Percentiles rank a stretch among this genome's conserved stretches.
These are phyloP conservation scores for Leucophora obtusa DNA, from an alignment of 2,888 invertebrate species.

Conservation along the genomic window DNA sequence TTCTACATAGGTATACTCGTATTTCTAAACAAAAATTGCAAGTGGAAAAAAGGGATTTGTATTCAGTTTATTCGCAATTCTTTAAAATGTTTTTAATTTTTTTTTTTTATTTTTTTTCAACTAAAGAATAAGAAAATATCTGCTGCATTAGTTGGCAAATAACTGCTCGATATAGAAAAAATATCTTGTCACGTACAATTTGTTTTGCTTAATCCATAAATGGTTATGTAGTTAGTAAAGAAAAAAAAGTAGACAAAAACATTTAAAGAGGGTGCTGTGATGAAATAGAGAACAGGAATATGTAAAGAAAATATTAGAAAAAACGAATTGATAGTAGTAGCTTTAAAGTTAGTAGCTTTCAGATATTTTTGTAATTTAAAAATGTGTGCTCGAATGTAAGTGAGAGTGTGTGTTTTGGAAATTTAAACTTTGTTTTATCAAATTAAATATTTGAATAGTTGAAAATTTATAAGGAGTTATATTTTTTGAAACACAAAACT, in stretches of 20 bases:
- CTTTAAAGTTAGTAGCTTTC: constrained; percentile 46
- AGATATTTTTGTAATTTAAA: too few species aligned
- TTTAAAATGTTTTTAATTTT: constrained; percentile 15
- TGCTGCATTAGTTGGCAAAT: constrained; percentile 56
- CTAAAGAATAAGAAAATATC: constrained; percentile 48
- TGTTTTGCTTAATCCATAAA: constrained; percentile 64
- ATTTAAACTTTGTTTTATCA: too few species aligned
- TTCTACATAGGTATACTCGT: constrained; percentile 16
- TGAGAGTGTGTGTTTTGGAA: too few species aligned
- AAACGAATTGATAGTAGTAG: constrained; percentile 25
- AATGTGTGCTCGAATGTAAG: too few species aligned
- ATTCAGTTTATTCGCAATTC: constrained; percentile 5
- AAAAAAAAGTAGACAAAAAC: constrained; percentile 14
- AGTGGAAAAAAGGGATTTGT: constrained; percentile 17
- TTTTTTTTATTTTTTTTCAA: constrained; percentile 19
- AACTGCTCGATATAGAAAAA: constrained; percentile 32
- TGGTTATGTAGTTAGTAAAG: constrained; percentile 39
- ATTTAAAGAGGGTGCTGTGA: neutral
- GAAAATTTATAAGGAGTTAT: too few species aligned
- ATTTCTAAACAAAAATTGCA: constrained; percentile 55
- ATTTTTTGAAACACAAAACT: too few species aligned
- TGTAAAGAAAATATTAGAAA: neutral
- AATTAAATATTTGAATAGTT: too few species aligned
- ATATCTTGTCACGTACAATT: constrained; percentile 68
- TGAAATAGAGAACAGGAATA: neutral